Evolutionary conservation across 1,140 invertebrate species (phyloP), one percentile per base, ranked within the genome.

Genomic region (Hylyphantes graminicola): DNA sequence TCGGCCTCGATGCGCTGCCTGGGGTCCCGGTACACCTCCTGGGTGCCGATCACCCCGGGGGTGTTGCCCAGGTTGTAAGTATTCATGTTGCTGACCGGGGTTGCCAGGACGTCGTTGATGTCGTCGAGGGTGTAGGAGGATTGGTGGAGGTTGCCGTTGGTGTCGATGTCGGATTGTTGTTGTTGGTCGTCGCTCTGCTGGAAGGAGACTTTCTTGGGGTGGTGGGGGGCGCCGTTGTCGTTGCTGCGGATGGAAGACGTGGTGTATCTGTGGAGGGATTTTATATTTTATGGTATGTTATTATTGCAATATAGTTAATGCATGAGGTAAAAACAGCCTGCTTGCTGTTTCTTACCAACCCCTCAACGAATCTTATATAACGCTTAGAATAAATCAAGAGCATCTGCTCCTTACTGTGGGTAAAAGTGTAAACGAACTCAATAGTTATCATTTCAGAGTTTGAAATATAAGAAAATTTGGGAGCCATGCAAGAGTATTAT

Each of bases 1-100:
- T 96, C 95, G 0, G 94, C 94, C 78, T 97, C 89, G 21, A 95
- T 92, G 76, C 94, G 92, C 88, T 93, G 92, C 85, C 96, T 91
- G 9, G 96, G 96, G 92, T 97, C 96, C 89, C 95, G 93, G 90
- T 97, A 97, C 68, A 97, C 95, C 91, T 97, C 96, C 91, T 97
- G 96, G 83, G 96, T 94, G 84, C 96, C 96, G 87, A 98, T 97
- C 12, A 98, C 96, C 85, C 96, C 96, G 48, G 96, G 96, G 51
- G 96, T 97, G 72, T 86, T 88, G 19, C 88, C 88, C 48, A 86
- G 61, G 54, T 61, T 70, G 17, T 86, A 85, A 53, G 86, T 85
- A 51, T 85, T 86, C 3, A 86, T 76, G 68, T 86, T 83, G 57
- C 86, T 87, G 19, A 72, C 79, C 15, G 85, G 86, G n/a, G 85